Evolutionary conservation across 1,140 invertebrate genomes (phyloP), one percentile per base, ranked within the genome.

Genomic region (Cecropterus lyciades): DNA sequence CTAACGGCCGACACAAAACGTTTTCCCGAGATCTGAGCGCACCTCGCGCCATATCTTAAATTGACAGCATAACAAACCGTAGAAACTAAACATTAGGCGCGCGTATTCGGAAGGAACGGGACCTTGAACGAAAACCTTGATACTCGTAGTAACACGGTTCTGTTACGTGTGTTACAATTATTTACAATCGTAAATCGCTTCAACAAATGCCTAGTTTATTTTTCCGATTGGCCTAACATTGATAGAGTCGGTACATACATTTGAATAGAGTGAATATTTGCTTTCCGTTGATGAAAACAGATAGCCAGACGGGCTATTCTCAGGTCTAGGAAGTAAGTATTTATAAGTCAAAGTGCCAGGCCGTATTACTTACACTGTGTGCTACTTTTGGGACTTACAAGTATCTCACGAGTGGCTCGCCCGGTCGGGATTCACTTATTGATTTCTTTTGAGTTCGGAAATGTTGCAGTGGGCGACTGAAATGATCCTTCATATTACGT

Each of bases 131-230:
- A 63, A 67, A 75, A 67, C 75, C 72, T 77, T 79, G 75, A 46
- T 42, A 64, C 33, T 48, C 17, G 52, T 70, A 68, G 64, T 73
- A 72, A 67, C 69, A 73, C 67, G 70, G 43, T 0, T 9, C 53
- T 53, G 67, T 72, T 73, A 68, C 70, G 67, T 57, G 51, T 69
- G 74, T 79, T 75, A 79, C 76, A 78, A 77, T 82, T 84, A 85
- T 85, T 84, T 84, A 83, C 80, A 79, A 70, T 77, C 77, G 78
- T 83, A 84, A 84, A 84, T 83, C 73, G 73, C 59, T 66, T 72
- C 67, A 82, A 81, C 73, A 77, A 73, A 74, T 77, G 63, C 63
- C 46, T 24, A 14, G 73, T 84, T 86, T 82, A 80, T 84, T 86
- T 83, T 84, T 82, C 72, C 59, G 75, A 65, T 65, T 55, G 67